phyloP scores from a whole-genome alignment of 2,888 invertebrate genomes.

The Gibbula magus region DNA sequence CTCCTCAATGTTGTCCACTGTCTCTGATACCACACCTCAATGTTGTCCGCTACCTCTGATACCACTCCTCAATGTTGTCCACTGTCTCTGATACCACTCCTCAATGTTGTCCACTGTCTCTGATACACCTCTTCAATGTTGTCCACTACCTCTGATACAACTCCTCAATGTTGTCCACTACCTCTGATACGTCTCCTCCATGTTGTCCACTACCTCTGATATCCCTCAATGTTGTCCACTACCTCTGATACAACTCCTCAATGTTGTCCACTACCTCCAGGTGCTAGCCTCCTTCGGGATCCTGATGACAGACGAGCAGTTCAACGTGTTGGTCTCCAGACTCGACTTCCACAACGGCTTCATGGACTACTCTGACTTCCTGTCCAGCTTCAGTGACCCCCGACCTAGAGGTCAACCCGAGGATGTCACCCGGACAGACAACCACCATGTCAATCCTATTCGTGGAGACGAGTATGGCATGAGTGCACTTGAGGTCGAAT shows the following conservation, averaged over 20 bases:
- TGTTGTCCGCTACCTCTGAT: too few relatives aligned
- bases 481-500: constrained; percentile 67
- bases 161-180: too few relatives aligned
- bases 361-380: constrained; percentile 70
- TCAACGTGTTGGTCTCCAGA: constrained; percentile 61
- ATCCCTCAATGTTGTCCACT: too few relatives aligned
- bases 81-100: too few relatives aligned
- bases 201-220: background rate
- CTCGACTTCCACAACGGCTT: constrained; percentile 62
- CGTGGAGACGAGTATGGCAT: constrained; percentile 71
- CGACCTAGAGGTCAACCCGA: constrained; percentile 51
- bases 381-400: constrained; percentile 67
- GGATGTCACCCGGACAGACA: constrained; percentile 59
- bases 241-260: background rate
- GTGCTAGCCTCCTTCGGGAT: constrained; percentile 65
- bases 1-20: too few relatives aligned
- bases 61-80: too few relatives aligned
- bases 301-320: constrained; percentile 66
- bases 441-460: constrained; percentile 70
- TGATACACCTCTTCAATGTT: too few relatives aligned
- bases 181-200: background rate
- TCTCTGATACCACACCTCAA: too few relatives aligned
- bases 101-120: too few relatives aligned
- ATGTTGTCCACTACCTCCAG: constrained; percentile 43
- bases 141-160: too few relatives aligned